These are phyloP conservation scores for Catocala nupta DNA, from an alignment of 2,888 invertebrate species.

Conservation along the genomic window DNA sequence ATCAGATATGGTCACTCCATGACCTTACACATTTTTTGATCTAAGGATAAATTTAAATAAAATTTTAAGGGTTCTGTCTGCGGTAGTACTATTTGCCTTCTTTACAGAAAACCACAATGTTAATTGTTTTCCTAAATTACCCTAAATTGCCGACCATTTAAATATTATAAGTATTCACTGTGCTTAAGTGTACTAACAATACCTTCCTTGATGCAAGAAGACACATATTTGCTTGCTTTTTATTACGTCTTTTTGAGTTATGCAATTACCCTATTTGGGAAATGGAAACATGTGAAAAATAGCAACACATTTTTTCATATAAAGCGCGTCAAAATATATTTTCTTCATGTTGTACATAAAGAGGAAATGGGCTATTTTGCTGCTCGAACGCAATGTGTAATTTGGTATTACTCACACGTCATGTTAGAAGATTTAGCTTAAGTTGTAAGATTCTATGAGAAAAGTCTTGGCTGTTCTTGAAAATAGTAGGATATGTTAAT, in stretches of 20 bases:
- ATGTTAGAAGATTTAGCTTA: neutral
- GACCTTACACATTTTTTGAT: too few species aligned
- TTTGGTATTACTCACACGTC: conserved; percentile 24
- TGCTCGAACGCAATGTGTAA: conserved; percentile 44
- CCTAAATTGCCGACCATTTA: too few species aligned
- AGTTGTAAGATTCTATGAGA: neutral
- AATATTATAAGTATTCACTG: too few species aligned
- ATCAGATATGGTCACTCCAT: too few species aligned
- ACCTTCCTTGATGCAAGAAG: conserved; percentile 2
- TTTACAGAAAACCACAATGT: too few species aligned
- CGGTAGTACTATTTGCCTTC: too few species aligned
- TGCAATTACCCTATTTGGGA: conserved; percentile 53
- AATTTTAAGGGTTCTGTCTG: too few species aligned
- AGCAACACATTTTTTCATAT: conserved; percentile 47
- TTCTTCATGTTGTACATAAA: conserved; percentile 25
- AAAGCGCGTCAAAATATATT: conserved; percentile 46
- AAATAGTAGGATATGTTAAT: too few species aligned
- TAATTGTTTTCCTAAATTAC: too few species aligned
- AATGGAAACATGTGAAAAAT: conserved; percentile 55
- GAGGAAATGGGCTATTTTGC: conserved; percentile 40
- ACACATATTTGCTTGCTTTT: conserved; percentile 38
- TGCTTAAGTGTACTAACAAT: neutral
- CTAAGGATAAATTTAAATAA: too few species aligned
- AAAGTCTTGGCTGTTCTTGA: too few species aligned
- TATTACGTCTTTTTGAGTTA: conserved; percentile 49